Evolutionary conservation across 2,888 invertebrate genomes (phyloP), one percentile per base, ranked within the genome.

Genomic region (Cheilosia vulpina): DNA sequence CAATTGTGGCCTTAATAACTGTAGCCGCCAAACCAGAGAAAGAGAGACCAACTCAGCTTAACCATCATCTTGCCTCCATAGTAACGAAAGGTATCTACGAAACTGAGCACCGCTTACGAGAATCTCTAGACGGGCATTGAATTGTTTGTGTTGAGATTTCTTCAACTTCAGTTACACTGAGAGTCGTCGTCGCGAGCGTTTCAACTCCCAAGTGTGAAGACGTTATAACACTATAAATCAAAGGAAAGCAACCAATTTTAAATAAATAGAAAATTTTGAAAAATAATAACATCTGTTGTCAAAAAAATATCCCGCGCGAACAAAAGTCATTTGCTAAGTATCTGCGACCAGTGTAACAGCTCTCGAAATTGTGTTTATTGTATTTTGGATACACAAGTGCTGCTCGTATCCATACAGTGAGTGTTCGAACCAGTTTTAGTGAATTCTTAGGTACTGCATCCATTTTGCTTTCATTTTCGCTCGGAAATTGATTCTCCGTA

Each of bases 101-200:
- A 31, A 17, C 31, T 55, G 57, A 57, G 57, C 19, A 41, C 58
- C 24, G 45, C 34, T 19, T 41, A 43, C 55, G 68, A 69, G 43
- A 41, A 73, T 73, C 60, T 71, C 75, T 75, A 66, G 38, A 84
- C 34, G 66, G 27, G 63, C 11, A 43, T 63, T 57, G 63, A 80
- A 75, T 38, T 47, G 57, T 50, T 65, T 19, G 73, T 38, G 58
- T 58, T 38, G 81, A 81, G 76, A 77, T 85, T 81, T 85, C 85
- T 85, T 85, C 27, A 43, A 66, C 77, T 66, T 85, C 77, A 85
- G 85, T 85, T 81, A 76, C 81, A 76, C 85, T 31, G 75, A 81
- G 77, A 81, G 81, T 72, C 85, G 81, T 81, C 81, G 85, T 68
- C 85, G 85, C 77, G 85, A 85, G 47, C 76, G 85, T 71, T 85